A percentile compares a stretch with the other conserved stretches of the same genome.
phyloP scores from a whole-genome alignment of 2,113 vertebrate species.

The Austrofundulus limnaeus region DNA sequence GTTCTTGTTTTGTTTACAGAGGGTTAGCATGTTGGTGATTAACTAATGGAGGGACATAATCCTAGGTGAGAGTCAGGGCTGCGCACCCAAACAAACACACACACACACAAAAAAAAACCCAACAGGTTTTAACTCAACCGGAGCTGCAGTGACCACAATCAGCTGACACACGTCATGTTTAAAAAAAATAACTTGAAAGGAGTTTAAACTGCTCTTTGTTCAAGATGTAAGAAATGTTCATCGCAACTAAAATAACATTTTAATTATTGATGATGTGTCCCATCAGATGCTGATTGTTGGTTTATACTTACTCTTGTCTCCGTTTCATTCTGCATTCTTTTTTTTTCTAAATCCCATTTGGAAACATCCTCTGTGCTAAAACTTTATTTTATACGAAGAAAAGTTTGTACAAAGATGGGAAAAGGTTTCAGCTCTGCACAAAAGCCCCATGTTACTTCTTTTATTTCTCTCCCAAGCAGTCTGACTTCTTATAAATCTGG shows the following conservation, averaged over 20 bases:
- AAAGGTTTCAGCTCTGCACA: no score
- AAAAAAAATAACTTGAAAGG: not conserved
- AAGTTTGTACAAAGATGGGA: no score
- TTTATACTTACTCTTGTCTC: not conserved
- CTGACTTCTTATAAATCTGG: no score
- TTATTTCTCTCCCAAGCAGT: no score
- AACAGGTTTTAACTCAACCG: slow-evolving; percentile 47
- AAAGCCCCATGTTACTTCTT: no score
- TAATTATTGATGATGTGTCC: no score
- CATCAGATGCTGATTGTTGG: not conserved
- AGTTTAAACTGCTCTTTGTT: not conserved
- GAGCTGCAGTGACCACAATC: slow-evolving; percentile 33
- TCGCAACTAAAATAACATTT: not conserved
- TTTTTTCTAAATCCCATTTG: not conserved
- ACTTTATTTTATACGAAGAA: no score
- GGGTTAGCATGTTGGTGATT: slow-evolving; percentile 71
- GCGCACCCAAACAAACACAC: slow-evolving; percentile 35
- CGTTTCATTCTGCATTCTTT: no score
- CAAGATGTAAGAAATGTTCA: not conserved
- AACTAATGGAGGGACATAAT: slow-evolving; percentile 77
- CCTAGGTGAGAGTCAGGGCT: slow-evolving; percentile 64
- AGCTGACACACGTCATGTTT: slow-evolving; percentile 23
- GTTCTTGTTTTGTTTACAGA: slow-evolving; percentile 50
- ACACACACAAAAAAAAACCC: no score
- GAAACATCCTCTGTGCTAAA: not conserved